Conservation (phyloP, 2,797 vertebrate genomes). For the Neopelma chrysocephalum region DNA sequence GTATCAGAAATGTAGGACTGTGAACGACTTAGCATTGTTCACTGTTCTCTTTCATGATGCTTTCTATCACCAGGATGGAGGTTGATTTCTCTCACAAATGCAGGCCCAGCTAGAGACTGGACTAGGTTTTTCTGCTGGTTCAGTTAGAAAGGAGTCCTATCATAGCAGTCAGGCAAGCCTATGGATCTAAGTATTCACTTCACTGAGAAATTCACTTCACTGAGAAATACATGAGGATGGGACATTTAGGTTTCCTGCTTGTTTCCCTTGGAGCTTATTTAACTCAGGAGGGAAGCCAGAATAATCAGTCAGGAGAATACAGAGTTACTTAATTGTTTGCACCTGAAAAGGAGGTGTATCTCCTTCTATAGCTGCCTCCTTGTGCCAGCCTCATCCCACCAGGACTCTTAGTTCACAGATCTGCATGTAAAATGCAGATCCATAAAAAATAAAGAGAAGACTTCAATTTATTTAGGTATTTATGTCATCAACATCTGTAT, state of each 20-base stretch:
- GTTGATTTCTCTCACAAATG: not conserved
- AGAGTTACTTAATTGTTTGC: not conserved
- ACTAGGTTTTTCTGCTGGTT: not conserved
- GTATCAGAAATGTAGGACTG: not conserved
- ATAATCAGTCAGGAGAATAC: not conserved
- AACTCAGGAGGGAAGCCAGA: not conserved
- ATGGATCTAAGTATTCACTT: not conserved
- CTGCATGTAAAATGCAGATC: not conserved
- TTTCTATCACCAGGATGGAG: not conserved
- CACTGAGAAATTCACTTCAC: not conserved
- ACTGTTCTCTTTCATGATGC: not conserved
- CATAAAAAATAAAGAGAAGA: not conserved
- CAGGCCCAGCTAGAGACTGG: not conserved
- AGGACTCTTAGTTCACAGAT: not conserved
- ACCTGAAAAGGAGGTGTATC: fast-evolving
- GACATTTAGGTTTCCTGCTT: not conserved
- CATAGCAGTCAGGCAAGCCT: not conserved
- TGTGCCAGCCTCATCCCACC: not conserved
- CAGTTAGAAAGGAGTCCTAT: not conserved
- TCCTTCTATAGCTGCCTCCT: not conserved
- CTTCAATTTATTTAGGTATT: not conserved
- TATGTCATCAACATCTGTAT: not conserved
- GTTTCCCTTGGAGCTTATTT: not conserved
- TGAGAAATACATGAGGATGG: not conserved
- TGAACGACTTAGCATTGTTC: not conserved